Evolutionary conservation across 2,797 vertebrate genomes (phyloP), one percentile per base, ranked within the genome.

Genomic region (Antennarius maculatus): DNA sequence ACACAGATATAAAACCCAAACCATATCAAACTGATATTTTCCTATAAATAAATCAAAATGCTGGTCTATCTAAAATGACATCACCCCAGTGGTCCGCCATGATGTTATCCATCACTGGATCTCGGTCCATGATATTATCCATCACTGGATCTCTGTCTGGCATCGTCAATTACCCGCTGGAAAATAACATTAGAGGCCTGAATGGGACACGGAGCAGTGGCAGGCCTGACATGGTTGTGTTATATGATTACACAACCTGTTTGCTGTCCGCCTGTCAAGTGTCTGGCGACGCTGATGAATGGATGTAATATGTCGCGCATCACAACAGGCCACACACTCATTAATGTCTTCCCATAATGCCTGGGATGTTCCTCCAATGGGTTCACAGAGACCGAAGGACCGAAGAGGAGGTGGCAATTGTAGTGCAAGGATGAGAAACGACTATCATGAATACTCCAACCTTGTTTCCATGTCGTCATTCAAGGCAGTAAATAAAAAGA

Each of bases 171-270:
- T 91, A 91, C 85, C 85, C 84, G 76, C 81, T 89, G 82, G 86
- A 91, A 89, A 91, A 90, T 86, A 90, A 91, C 90, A 88, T 92
- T 91, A 88, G 85, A 89, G 61, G 84, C 87, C 89, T 90, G 90
- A 92, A 90, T 88, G 80, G 85, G 85, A 90, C 87, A 86, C 72
- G 68, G 77, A 79, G 84, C 79, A 48, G 77, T 81, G 88, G 83
- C 81, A 66, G 84, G 77, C 84, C 84, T 91, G 92, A 93, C 92
- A 91, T 85, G 89, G 86, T 83, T 87, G 81, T 86, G 90, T 90
- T 92, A 92, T 91, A 91, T 91, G 92, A 93, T 94, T 93, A 91
- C 89, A 92, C 89, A 92, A 91, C 91, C 89, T 92, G 91, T 92
- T 92, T 90, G 90, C 85, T 85, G 88, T 87, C 89, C 82, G 85